Percentiles rank a stretch among this genome's conserved stretches.
phyloP scores from a whole-genome alignment of 2,888 invertebrate genomes.

The Lasiommata megera region DNA sequence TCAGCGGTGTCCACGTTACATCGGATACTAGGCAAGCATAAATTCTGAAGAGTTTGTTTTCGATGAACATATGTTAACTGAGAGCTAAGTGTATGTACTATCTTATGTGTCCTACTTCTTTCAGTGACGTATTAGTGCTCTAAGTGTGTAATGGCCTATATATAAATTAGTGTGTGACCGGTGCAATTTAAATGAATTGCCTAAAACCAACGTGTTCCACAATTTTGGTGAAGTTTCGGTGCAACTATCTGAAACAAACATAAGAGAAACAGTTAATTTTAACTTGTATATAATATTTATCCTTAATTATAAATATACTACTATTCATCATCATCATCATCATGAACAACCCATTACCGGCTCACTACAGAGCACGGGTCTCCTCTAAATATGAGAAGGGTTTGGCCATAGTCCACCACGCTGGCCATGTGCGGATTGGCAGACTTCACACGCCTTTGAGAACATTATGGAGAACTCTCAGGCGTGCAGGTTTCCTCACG shows the following conservation, averaged over 20 bases:
- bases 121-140: background rate
- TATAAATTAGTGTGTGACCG: too few relatives aligned
- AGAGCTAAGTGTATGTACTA: background rate
- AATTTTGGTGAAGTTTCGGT: background rate
- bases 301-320: too few relatives aligned
- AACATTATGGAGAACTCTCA: too few relatives aligned
- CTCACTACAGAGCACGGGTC: too few relatives aligned
- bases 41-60: constrained; percentile 2
- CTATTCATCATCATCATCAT: too few relatives aligned
- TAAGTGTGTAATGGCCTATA: too few relatives aligned
- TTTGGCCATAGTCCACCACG: too few relatives aligned
- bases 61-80: background rate
- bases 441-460: too few relatives aligned
- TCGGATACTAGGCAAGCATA: constrained; percentile 59
- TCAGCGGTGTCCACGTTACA: constrained; percentile 56
- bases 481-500: too few relatives aligned
- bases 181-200: background rate
- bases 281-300: background rate
- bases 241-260: constrained; percentile 9
- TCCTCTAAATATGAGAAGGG: too few relatives aligned
- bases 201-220: background rate
- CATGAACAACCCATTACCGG: too few relatives aligned
- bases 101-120: background rate
- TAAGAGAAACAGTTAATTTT: background rate
- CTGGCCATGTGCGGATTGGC: too few relatives aligned